Base-by-base conservation (phyloP, 2,888 invertebrate species). In the Bombylius major region DNA sequence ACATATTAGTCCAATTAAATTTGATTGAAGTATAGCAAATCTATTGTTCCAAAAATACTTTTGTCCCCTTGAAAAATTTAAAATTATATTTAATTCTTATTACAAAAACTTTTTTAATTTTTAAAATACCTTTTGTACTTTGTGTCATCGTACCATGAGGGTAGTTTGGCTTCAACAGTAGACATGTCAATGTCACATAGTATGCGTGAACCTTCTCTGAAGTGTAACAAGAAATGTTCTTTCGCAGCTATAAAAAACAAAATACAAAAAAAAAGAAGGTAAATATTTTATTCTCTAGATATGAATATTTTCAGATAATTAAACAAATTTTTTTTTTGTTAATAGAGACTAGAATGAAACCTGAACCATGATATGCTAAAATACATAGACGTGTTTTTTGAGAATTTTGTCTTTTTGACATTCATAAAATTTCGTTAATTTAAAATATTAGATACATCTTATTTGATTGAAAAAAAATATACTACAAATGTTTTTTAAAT, bases 1-100 rank as follows among this genome's bases (percentile, higher is more conserved):
- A 1, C 81, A 76, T 8, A 88, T 69, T 48, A 90, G 74, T 0
- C 89, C 89, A 54, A 80, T 72, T 42, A 89, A 70, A 78, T 89
- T 88, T 1, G 82, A 78, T 1, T 81, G 73, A 60, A 82, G 77
- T 65, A 87, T 76, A 2, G 80, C 73, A 65, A 82, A 84, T 54
- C 83, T 74, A 68, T 88, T 79, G 51, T 82, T 75, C 64, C 75
- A 73, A 71, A 82, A 88, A 68, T 86, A 86, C 42, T 77, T 69
- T 61, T 86, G 86, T 0, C 86, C 90, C 62, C 84, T 84, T 70
- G 47, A 70, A 71, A 61, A 58, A 54, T 33, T 36, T n/a, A 14
- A 48, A 50, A 33, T 14, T 45, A n/a, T 45, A 14, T 45, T 14
- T n/a, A 14, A 14, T 5, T 11, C 1, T n/a, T 14, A 45, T n/a